Conservation (phyloP, 1,140 invertebrate species). For the Triops longicaudatus region DNA sequence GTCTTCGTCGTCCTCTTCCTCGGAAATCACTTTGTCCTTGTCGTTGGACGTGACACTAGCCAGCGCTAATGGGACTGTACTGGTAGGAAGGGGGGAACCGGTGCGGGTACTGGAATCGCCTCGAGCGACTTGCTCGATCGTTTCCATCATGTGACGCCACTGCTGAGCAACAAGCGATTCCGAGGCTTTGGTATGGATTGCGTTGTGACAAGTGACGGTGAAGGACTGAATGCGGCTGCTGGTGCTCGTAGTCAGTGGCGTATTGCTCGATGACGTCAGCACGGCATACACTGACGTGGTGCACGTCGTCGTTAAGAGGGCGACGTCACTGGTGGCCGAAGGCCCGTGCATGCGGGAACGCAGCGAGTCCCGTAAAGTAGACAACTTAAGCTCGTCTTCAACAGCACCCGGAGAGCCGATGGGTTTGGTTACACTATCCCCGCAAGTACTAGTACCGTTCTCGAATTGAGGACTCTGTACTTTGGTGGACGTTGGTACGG, state of each 20-base stretch:
- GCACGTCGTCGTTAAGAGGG: constrained; percentile 16
- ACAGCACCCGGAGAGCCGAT: neutral
- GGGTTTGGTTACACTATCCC: neutral
- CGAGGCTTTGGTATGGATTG: constrained; percentile 1
- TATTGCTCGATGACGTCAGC: constrained; percentile 24
- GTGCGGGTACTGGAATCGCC: neutral
- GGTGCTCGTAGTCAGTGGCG: neutral
- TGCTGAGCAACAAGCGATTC: constrained; percentile 19
- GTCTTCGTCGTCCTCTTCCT: neutral
- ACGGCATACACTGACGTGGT: constrained; percentile 25
- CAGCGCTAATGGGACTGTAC: neutral
- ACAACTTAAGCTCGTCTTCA: neutral
- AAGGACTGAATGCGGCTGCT: constrained; percentile 16
- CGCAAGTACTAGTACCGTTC: neutral
- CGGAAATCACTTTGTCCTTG: neutral
- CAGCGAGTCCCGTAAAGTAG: neutral
- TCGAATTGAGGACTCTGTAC: neutral
- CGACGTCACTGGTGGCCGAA: neutral
- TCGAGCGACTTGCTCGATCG: constrained; percentile 23
- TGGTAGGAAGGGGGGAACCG: neutral
- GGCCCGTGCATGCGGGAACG: neutral
- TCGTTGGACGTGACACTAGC: neutral
- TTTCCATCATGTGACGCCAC: constrained; percentile 23
- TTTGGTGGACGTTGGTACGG: neutral
- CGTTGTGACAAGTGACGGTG: neutral